Percentiles rank a stretch among this genome's conserved stretches.
Evolutionary conservation across 2,113 vertebrate genomes (phyloP).

Genomic region (Nesogale talazaci): DNA sequence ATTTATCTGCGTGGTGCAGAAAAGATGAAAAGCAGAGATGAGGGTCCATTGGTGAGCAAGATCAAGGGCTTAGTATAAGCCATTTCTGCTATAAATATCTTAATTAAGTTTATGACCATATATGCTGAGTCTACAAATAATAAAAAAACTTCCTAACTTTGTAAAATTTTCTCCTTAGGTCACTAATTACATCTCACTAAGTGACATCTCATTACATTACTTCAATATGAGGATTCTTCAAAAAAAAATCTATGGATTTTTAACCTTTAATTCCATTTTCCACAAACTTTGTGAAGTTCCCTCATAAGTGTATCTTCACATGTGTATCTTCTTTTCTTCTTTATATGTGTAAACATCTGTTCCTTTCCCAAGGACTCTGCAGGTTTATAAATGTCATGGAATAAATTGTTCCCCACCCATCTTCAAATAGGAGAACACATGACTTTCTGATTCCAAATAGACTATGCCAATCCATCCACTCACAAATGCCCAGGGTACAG

Average conservation of each 20-base stretch:
- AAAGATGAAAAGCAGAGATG: neutral
- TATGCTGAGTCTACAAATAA: neutral
- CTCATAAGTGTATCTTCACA: neutral
- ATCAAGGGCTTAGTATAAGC: neutral
- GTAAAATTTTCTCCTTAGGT: neutral
- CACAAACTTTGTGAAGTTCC: too few relatives aligned
- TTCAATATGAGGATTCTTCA: neutral
- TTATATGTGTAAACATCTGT: neutral
- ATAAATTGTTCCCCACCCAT: too few relatives aligned
- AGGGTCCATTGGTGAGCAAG: neutral
- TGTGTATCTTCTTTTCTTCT: neutral
- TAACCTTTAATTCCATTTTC: too few relatives aligned
- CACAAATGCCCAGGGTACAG: too few relatives aligned
- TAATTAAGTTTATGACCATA: neutral
- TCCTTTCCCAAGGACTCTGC: neutral
- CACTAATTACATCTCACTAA: neutral
- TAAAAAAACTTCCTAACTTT: constrained; percentile 11
- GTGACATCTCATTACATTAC: neutral
- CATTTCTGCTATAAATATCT: constrained; percentile 2
- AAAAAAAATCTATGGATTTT: too few relatives aligned
- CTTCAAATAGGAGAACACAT: too few relatives aligned
- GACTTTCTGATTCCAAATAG: too few relatives aligned
- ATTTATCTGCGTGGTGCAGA: neutral
- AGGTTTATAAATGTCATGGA: too few relatives aligned
- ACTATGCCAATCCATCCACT: too few relatives aligned